These are phyloP conservation scores for Sericinus montela DNA, from an alignment of 2,888 invertebrate species.

Conservation along the genomic window DNA sequence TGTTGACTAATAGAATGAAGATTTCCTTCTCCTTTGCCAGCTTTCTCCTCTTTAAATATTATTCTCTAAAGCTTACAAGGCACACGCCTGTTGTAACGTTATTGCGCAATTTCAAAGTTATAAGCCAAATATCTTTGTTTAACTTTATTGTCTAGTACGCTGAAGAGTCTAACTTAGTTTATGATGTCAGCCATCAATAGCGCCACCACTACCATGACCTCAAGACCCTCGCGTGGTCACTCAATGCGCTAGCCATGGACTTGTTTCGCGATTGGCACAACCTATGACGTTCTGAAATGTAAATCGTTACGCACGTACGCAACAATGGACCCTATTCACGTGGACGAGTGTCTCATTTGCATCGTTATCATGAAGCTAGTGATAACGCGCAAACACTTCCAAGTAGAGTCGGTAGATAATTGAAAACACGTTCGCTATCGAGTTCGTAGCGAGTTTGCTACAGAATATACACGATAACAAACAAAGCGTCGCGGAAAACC, in stretches of 20 bases:
- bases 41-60: too few species aligned
- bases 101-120: not conserved
- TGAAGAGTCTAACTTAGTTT: not conserved
- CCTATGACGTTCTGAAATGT: conserved; percentile 22
- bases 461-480: conserved; percentile 20
- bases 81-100: not conserved
- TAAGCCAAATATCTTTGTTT: not conserved
- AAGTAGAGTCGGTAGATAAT: conserved; percentile 41
- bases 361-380: conserved; percentile 57
- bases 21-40: too few species aligned
- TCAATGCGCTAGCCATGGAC: conserved; percentile 58
- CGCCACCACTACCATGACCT: conserved; percentile 48
- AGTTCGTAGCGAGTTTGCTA: conserved; percentile 22
- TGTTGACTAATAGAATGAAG: too few species aligned
- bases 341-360: conserved; percentile 43
- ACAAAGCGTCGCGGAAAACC: conserved; percentile 18
- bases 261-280: conserved; percentile 52
- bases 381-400: conserved; percentile 51
- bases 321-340: conserved; percentile 43
- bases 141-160: not conserved
- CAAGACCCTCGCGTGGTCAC: conserved; percentile 47
- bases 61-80: too few species aligned
- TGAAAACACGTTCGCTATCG: conserved; percentile 37
- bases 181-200: conserved; percentile 27
- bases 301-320: conserved; percentile 23